These are phyloP conservation scores for Bryconaethiops microstoma DNA, from an alignment of 2,797 vertebrate genomes.

Conservation along the genomic window DNA sequence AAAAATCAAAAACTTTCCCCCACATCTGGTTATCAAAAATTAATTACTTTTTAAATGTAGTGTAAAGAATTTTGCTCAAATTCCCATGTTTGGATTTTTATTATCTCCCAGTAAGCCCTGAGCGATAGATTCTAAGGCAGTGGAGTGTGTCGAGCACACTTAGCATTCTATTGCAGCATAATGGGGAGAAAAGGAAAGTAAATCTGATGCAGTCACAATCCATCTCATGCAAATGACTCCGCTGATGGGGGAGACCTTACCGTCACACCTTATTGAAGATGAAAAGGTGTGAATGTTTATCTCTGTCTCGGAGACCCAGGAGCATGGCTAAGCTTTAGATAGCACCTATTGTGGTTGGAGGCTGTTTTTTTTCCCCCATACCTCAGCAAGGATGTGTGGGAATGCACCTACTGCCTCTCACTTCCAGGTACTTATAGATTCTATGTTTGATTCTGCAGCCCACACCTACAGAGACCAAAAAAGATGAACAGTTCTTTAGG, in stretches of 20 bases:
- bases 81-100: constrained; percentile 54
- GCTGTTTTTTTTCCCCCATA: constrained; percentile 1
- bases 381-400: constrained; percentile 7
- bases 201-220: constrained; percentile 52
- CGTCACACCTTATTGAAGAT: constrained; percentile 46
- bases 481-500: constrained; percentile 15
- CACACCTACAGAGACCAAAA: constrained; percentile 10
- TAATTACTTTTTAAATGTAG: constrained; percentile 63
- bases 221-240: constrained; percentile 54
- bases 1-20: constrained; percentile 21
- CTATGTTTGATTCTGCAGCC: constrained; percentile 10
- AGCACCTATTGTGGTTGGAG: constrained; percentile 23
- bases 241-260: constrained; percentile 44
- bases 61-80: constrained; percentile 56
- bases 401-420: constrained; percentile 13
- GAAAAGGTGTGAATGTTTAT: constrained; percentile 52
- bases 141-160: constrained; percentile 55
- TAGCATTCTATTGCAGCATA: constrained; percentile 48
- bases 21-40: constrained; percentile 67
- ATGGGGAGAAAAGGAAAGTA: constrained; percentile 36
- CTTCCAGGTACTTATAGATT: constrained; percentile 47
- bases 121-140: constrained; percentile 54
- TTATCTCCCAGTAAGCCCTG: constrained; percentile 58
- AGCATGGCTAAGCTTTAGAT: constrained; percentile 32
- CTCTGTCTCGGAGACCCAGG: constrained; percentile 37